Evolutionary conservation across 2,797 vertebrate genomes (phyloP), one percentile per base, ranked within the genome.

Genomic region (Hyperoplus immaculatus): DNA sequence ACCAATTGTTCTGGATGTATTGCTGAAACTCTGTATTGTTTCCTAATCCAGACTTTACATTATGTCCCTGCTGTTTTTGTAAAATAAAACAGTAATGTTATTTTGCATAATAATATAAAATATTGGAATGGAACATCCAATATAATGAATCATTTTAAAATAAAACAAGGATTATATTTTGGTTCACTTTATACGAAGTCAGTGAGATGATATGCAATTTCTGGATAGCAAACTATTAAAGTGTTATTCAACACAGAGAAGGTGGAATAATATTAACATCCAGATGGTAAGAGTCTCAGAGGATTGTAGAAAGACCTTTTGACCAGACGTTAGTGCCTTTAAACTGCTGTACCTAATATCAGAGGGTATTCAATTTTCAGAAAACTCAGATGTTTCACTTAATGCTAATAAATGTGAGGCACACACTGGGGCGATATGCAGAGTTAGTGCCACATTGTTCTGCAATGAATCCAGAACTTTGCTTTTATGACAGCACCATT

Each of bases 401-500:
- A 55, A 45, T 3, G 2, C 15, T 10, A 39, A 60, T 8, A 42
- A 13, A 42, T 1, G 0, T 2, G 47, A 56, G 36, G 59, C 21
- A 55, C 47, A 63, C 43, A 66, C 38, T 14, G 18, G 43, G 8
- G 50, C 2, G 2, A 42, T 5, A 42, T n/a, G 16, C 29, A 62
- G 29, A 5, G 8, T 12, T 29, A 39, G 12, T 21, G 10, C 16
- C 39, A 16, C 14, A 12, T 59, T 3, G 45, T 14, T 64, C 58
- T 54, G 21, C 11, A 51, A 72, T n/a, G 47, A 79, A 47, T 58
- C 21, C 12, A 11, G 60, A 63, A 21, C 21, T 9, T 2, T 21
- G 29, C 29, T 60, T 53, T 75, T 47, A 55, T 46, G 51, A 47
- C 46, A 51, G 59, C 49, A 41, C 46, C 3, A 61, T 59, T 14